A percentile compares a stretch with the other conserved stretches of the same genome.
Evolutionary conservation across 1,140 invertebrate genomes (phyloP).

Genomic region (Formica exsecta): DNA sequence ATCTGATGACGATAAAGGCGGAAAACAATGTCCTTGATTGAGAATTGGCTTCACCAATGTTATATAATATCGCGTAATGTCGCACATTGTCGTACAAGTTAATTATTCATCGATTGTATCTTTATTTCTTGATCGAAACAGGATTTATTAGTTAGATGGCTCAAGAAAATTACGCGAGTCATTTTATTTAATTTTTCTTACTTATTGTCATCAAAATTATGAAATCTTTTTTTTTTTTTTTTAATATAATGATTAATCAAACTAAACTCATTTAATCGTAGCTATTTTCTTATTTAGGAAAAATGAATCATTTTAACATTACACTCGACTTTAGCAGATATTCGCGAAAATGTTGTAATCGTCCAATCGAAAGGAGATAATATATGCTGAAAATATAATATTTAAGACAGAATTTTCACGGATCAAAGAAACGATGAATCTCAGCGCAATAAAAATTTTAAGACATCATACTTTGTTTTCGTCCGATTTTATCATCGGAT

Average conservation of each 20-base stretch:
- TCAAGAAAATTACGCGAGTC: neutral
- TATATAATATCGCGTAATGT: slow-evolving; percentile 41
- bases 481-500: slow-evolving; percentile 34
- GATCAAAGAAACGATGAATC: neutral
- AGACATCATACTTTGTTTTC: neutral
- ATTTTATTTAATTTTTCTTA: neutral
- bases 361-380: neutral
- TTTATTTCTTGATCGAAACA: slow-evolving; percentile 19
- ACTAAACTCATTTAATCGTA: neutral
- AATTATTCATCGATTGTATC: slow-evolving; percentile 47
- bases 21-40: slow-evolving; percentile 49
- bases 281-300: neutral
- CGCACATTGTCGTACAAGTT: slow-evolving; percentile 12
- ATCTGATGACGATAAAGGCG: slow-evolving; percentile 28
- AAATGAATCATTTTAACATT: neutral
- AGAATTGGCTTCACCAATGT: slow-evolving; percentile 40
- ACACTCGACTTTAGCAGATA: neutral
- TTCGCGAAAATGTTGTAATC: slow-evolving; percentile 18
- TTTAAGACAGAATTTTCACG: neutral
- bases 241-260: neutral
- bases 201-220: neutral
- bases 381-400: slow-evolving; percentile 19
- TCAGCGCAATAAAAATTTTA: neutral
- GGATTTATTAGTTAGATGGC: neutral
- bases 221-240: neutral